Percentiles rank a stretch among this genome's conserved stretches.
Evolutionary conservation across 2,888 invertebrate species (phyloP).

Genomic region (Microctonus brassicae): DNA sequence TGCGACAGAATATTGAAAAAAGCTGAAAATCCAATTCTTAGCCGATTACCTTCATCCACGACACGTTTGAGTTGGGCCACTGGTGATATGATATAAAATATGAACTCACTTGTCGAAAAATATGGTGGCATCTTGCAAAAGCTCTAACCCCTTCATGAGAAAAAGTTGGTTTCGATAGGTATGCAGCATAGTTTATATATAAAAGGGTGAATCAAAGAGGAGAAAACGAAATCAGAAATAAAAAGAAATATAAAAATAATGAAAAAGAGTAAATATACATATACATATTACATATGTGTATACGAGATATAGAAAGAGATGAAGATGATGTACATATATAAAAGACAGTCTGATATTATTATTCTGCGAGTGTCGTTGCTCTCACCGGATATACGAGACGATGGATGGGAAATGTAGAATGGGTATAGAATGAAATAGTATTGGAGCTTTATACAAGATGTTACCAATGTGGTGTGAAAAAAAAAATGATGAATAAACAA

Average conservation of each 20-base stretch:
- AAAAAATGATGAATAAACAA: not conserved
- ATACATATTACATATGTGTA: too few species aligned
- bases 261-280: conserved; percentile 18
- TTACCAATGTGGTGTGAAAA: conserved; percentile 3
- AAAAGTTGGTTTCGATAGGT: conserved; percentile 14
- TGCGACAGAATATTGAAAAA: conserved; percentile 34
- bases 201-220: not conserved
- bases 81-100: conserved; percentile 50
- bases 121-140: conserved; percentile 44
- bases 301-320: too few species aligned
- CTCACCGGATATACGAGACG: conserved; percentile 38
- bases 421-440: conserved; percentile 38
- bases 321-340: conserved; percentile 23
- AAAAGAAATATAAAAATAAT: conserved; percentile 4
- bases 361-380: conserved; percentile 52
- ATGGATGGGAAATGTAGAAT: conserved; percentile 40
- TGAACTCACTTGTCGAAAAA: conserved; percentile 54
- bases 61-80: conserved; percentile 27
- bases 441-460: conserved; percentile 11
- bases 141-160: conserved; percentile 34
- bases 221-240: conserved; percentile 7
- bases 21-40: conserved; percentile 44
- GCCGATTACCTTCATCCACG: conserved; percentile 40
- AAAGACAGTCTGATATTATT: conserved; percentile 51
- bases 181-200: conserved; percentile 33